Evolutionary conservation across 2,113 vertebrate species (phyloP), one percentile per base, ranked within the genome.

Genomic region (Xenopus laevis): DNA sequence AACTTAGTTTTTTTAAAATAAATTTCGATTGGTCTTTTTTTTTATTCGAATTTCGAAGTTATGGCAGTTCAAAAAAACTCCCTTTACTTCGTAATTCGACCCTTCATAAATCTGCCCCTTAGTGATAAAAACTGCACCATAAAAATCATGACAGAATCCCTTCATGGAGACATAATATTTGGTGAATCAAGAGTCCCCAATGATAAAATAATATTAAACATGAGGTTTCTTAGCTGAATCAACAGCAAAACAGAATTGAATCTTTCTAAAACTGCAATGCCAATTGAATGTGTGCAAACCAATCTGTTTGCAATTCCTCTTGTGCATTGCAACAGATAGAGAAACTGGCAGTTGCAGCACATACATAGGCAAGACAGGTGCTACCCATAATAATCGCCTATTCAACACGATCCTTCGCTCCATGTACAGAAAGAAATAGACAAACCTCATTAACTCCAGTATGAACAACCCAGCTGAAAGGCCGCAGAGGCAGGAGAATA

Each of bases 351-450:
- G 64, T 77, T 59, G 55, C 59, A 21, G 68, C 11, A 10, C 17
- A 33, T 64, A 77, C 47, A 69, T 69, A 77, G 46, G 50, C 12
- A 55, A 47, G 70, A 57, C 74, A 69, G 59, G 74, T 63, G 74
- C 30, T 77, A 64, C 27, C 58, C 13, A 55, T 60, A 46, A 13
- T 46, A 64, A 69, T 55, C 4, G 67, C 62, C 47, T 62, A 55
- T 53, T 64, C 30, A 45, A 17, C 40, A 17, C 13, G 7, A 62
- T 10, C 50, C 46, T 53, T 20, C 27, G 62, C 46, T 52, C 11
- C 27, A 60, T 13, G 27, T 44, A 18, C 45, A 57, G 16, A 64
- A 64, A 76, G 57, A 27, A 69, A 68, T 33, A 75, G n/a, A 17
- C 44, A 76, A 76, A 62, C 11, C 30, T 70, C 47, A 70, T 76